These are phyloP conservation scores for Aspidoscelis tigris DNA, from an alignment of 2,113 vertebrate genomes.

Conservation along the genomic window DNA sequence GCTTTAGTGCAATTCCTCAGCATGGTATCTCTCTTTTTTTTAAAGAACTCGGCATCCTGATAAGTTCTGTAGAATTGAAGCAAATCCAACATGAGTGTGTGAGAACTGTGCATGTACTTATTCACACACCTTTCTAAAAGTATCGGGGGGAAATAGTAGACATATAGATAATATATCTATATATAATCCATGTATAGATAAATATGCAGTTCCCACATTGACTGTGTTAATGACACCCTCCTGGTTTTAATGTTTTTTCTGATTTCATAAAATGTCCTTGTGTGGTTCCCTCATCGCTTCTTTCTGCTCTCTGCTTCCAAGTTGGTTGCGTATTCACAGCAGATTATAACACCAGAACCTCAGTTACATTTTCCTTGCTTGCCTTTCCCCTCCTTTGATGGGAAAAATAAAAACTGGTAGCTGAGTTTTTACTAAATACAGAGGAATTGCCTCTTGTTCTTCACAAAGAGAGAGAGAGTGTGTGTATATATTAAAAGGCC, in stretches of 20 bases:
- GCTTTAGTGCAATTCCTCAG: not conserved
- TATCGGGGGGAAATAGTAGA: constrained; percentile 38
- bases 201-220: constrained; percentile 54
- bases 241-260: constrained; percentile 49
- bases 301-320: constrained; percentile 37
- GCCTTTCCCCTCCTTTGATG: not conserved
- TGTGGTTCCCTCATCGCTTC: constrained; percentile 39
- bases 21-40: not conserved
- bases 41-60: not conserved
- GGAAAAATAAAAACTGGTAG: constrained; percentile 34
- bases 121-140: constrained; percentile 37
- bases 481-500: constrained; percentile 20
- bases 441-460: constrained; percentile 22
- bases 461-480: not conserved
- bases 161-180: constrained; percentile 36
- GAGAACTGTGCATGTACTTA: not conserved
- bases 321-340: constrained; percentile 33
- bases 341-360: constrained; percentile 25
- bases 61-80: not conserved
- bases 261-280: constrained; percentile 47
- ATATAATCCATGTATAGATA: constrained; percentile 32
- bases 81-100: not conserved
- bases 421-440: constrained; percentile 11
- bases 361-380: not conserved
- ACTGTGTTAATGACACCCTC: constrained; percentile 56